Evolutionary conservation across 2,888 invertebrate genomes (phyloP).

Genomic region (Electrophaes corylata): DNA sequence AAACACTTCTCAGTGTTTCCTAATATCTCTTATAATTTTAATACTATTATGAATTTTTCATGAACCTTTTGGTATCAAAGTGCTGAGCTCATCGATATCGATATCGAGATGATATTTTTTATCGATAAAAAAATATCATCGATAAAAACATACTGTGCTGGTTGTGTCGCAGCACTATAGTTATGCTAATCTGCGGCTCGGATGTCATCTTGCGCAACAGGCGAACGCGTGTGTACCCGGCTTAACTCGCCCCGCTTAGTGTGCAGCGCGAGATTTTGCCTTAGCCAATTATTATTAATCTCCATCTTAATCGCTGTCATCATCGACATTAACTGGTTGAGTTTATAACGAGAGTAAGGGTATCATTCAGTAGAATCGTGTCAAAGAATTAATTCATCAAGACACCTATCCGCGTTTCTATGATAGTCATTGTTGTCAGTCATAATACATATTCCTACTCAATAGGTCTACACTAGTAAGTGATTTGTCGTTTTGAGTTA

Average conservation of each 20-base stretch:
- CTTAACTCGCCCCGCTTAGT: constrained; percentile 65
- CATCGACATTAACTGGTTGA: constrained; percentile 22
- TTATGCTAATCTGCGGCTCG: constrained; percentile 78
- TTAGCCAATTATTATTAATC: constrained; percentile 41
- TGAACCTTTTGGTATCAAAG: too few relatives aligned
- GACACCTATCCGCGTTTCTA: not conserved
- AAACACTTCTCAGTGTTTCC: too few relatives aligned
- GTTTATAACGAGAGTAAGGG: constrained; percentile 16
- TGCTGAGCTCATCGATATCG: too few relatives aligned
- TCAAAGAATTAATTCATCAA: not conserved
- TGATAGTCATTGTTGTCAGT: not conserved
- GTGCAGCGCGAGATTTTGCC: constrained; percentile 60
- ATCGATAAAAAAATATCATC: constrained; percentile 1
- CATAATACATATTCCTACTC: not conserved
- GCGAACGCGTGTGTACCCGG: constrained; percentile 71
- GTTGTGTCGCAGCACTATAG: constrained; percentile 58
- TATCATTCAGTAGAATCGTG: not conserved
- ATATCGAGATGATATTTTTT: too few relatives aligned
- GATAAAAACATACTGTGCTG: constrained; percentile 10
- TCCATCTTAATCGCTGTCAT: constrained; percentile 28
- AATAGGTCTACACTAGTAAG: not conserved
- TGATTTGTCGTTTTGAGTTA: too few relatives aligned
- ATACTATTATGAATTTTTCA: too few relatives aligned
- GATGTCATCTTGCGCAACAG: constrained; percentile 82
- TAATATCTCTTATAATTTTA: too few relatives aligned